Conservation (phyloP, 1,140 invertebrate genomes). For the Heterodera carotae region DNA sequence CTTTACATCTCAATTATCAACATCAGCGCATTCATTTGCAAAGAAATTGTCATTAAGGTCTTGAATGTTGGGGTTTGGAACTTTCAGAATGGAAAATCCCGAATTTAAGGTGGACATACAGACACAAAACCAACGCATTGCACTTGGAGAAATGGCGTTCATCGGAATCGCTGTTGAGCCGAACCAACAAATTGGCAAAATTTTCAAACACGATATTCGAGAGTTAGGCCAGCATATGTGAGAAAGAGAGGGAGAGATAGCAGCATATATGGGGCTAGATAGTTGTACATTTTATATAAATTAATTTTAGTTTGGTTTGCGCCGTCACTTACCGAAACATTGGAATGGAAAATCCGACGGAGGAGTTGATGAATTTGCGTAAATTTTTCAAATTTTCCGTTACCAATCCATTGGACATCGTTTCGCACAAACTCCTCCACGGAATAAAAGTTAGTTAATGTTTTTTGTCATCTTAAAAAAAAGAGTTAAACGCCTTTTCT, state of each 20-base stretch:
- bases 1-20: constrained; percentile 96
- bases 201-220: constrained; percentile 96
- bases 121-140: constrained; percentile 82
- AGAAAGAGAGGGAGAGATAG: no score
- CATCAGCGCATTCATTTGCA: constrained; percentile 77
- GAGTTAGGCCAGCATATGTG: constrained; percentile 95
- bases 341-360: constrained; percentile 71
- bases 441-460: not conserved
- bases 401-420: constrained; percentile 75
- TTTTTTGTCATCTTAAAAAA: not conserved
- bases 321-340: constrained; percentile 84
- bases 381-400: constrained; percentile 99
- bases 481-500: no score
- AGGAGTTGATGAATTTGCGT: constrained; percentile 70
- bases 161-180: constrained; percentile 74
- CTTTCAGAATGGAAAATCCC: not conserved
- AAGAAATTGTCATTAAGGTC: constrained; percentile 80
- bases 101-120: constrained; percentile 80
- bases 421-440: not conserved
- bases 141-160: constrained; percentile 70
- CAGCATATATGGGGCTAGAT: no score
- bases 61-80: constrained; percentile 37
- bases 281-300: no score
- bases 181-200: constrained; percentile 86
- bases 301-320: constrained; percentile 85